These are phyloP conservation scores for Pseudopleuronectes americanus DNA, from an alignment of 2,797 vertebrate species.

Conservation along the genomic window DNA sequence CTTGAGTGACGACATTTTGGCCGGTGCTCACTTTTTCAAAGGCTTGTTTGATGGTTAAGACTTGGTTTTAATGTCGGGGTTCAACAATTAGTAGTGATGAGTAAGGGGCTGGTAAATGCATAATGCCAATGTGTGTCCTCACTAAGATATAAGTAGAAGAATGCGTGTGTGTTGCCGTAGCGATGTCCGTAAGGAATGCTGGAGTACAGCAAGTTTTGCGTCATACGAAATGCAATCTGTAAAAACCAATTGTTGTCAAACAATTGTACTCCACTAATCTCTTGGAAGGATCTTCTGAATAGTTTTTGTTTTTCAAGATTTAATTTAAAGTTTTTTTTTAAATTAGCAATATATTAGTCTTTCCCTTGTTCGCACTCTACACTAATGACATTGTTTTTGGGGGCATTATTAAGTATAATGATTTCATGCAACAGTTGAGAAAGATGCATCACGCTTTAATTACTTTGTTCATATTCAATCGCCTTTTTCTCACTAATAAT, in stretches of 20 bases:
- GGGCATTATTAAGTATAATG: constrained; percentile 24
- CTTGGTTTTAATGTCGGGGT: too few species aligned
- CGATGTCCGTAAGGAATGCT: neutral
- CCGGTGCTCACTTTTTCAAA: too few species aligned
- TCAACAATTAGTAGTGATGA: too few species aligned
- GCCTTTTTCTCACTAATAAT: constrained; percentile 3
- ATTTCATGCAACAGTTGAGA: constrained; percentile 17
- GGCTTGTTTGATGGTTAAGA: too few species aligned
- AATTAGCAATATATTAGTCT: neutral
- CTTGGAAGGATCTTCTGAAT: constrained; percentile 12
- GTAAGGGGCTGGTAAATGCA: too few species aligned
- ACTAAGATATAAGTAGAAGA: too few species aligned
- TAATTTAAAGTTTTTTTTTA: neutral
- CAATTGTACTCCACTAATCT: neutral
- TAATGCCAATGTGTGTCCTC: too few species aligned
- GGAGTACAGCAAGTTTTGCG: neutral
- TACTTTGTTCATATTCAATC: constrained; percentile 2
- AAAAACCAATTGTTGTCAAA: neutral
- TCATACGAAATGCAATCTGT: neutral
- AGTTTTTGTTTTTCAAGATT: neutral
- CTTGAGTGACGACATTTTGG: too few species aligned
- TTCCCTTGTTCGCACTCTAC: neutral
- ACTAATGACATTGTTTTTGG: neutral
- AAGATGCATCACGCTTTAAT: constrained; percentile 20
- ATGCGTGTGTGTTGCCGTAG: neutral